These are phyloP conservation scores for Mesorhabditis sp. DNA, from an alignment of 2,888 invertebrate genomes.

Conservation along the genomic window DNA sequence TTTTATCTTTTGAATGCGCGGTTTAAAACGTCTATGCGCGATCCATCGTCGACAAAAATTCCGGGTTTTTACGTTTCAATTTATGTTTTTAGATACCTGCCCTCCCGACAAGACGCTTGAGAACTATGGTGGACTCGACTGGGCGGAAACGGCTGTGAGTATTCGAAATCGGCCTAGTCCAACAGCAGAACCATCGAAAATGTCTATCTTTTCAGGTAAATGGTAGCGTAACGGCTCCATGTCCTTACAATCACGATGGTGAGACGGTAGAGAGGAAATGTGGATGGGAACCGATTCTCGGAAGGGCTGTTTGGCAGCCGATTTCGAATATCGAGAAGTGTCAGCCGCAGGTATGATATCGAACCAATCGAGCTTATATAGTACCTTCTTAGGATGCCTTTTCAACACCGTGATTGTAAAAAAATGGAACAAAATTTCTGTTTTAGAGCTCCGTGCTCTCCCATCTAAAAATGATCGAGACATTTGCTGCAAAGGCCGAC, in stretches of 20 bases:
- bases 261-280: constrained; percentile 28
- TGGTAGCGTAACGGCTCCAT: constrained; percentile 7
- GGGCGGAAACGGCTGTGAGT: constrained; percentile 43
- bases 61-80: no score
- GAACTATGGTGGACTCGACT: constrained; percentile 50
- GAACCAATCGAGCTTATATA: no score
- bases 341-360: constrained; percentile 24
- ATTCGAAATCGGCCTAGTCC: no score
- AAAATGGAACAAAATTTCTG: no score
- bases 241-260: constrained; percentile 33
- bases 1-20: no score
- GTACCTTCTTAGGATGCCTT: constrained; percentile 3
- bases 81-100: no score
- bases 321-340: constrained; percentile 27
- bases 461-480: constrained; percentile 53
- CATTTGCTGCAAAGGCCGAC: constrained; percentile 44
- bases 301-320: constrained; percentile 31
- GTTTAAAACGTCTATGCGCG: no score
- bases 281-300: constrained; percentile 29
- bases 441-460: constrained; percentile 49
- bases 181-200: no score
- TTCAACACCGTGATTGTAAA: neutral
- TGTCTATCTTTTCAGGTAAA: no score
- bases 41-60: no score
- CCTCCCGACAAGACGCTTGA: constrained; percentile 17